phyloP scores from a whole-genome alignment of 2,888 invertebrate genomes.

The Mamestra brassicae region DNA sequence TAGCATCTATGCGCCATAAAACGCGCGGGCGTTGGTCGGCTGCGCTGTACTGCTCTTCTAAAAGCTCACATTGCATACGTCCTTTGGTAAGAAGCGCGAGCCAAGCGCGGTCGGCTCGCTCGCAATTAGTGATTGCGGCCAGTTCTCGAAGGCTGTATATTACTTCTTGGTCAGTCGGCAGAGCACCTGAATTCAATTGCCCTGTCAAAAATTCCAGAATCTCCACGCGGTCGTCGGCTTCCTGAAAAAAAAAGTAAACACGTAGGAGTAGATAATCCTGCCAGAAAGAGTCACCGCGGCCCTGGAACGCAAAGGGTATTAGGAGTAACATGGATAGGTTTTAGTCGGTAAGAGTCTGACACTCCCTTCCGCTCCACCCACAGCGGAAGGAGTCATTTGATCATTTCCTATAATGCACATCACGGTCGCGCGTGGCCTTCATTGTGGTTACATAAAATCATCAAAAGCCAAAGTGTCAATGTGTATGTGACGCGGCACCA shows the following conservation, averaged over 20 bases:
- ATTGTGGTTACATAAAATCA: background rate
- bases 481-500: background rate
- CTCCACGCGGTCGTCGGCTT: constrained; percentile 79
- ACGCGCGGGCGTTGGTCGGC: constrained; percentile 76
- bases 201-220: constrained; percentile 84
- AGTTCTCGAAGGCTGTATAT: constrained; percentile 75
- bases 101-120: constrained; percentile 84
- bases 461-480: background rate
- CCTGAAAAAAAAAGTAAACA: constrained; percentile 71
- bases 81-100: constrained; percentile 73
- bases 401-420: background rate
- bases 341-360: no score
- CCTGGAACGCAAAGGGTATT: no score
- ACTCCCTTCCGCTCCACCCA: no score
- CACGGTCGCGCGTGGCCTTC: background rate
- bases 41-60: constrained; percentile 64
- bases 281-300: no score
- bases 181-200: constrained; percentile 80
- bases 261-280: background rate
- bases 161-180: constrained; percentile 83
- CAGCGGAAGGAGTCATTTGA: no score
- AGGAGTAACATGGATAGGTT: no score
- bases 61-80: constrained; percentile 71
- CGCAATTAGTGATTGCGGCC: constrained; percentile 73
- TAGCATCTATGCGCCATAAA: constrained; percentile 78